Base-by-base conservation (phyloP, 2,797 vertebrate species). In the Orestias chungarensis region DNA sequence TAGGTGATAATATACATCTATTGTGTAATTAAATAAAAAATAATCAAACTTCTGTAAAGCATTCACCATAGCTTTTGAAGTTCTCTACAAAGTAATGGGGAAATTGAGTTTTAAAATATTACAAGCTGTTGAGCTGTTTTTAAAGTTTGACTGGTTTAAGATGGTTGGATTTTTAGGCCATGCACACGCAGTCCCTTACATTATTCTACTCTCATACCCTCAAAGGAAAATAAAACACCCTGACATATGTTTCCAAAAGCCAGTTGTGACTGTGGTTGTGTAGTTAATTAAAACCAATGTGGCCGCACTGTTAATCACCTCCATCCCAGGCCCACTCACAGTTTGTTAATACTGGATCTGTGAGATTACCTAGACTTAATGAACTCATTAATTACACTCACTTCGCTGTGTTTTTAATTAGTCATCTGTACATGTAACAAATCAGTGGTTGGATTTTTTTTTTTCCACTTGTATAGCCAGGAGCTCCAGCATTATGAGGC, bases 301-400 rank as follows among this genome's bases (percentile, higher is more conserved):
- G 79, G 83, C 89, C 86, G 6, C 82, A 79, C 74, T 84, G 83
- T 92, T 92, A 88, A 93, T 93, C 91, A 92, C 70, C 81, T 68
- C 74, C 76, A 50, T 71, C 44, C 64, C 68, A 25, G 79, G 55
- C 42, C 81, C 27, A 49, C 76, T 74, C 67, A 78, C 74, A 81
- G 87, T 92, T 93, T 90, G 90, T 94, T 92, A 88, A 92, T 84
- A 80, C 91, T 92, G 92, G 87, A 85, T 86, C 85, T 67, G 74
- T 67, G 78, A 88, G 91, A 90, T 91, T 88, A 91, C 91, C 86
- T 85, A 38, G 57, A 76, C 76, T 81, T 92, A 91, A 93, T 91
- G 86, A 87, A 76, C 86, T 84, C 91, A 93, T 93, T 91, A 87
- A 93, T 93, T 93, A 90, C 75, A 82, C 78, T 64, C 80, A 59